A percentile compares a stretch with the other conserved stretches of the same genome.
Evolutionary conservation across 2,113 vertebrate genomes (phyloP).

Genomic region (Myiagra hebetior): DNA sequence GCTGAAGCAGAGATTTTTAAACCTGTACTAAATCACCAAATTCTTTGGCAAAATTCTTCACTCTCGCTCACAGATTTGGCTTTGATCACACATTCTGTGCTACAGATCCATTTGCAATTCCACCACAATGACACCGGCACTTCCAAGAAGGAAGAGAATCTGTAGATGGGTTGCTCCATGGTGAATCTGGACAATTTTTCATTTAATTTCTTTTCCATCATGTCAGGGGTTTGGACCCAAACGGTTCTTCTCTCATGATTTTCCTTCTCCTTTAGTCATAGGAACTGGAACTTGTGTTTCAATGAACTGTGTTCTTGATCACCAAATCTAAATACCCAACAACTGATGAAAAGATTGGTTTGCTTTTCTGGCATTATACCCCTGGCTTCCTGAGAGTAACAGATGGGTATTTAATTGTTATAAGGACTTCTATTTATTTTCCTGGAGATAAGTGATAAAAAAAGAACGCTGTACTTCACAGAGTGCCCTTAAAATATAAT

Average conservation of each 20-base stretch:
- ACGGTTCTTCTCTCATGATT: not conserved
- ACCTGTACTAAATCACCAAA: not conserved
- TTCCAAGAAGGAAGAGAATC: not conserved
- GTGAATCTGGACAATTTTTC: not conserved
- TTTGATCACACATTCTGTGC: not conserved
- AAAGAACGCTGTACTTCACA: not conserved
- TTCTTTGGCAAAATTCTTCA: not conserved
- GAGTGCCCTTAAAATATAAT: not conserved
- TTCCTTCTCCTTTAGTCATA: not conserved
- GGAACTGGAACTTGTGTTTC: not conserved
- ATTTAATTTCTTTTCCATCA: not conserved
- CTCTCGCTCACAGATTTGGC: not conserved
- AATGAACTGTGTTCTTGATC: not conserved
- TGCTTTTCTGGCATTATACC: not conserved
- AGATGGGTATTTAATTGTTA: not conserved
- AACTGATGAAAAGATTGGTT: not conserved
- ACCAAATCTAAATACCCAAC: not conserved
- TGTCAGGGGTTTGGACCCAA: not conserved
- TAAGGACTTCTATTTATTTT: not conserved
- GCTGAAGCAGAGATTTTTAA: not conserved
- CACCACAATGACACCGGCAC: not conserved
- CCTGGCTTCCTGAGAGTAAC: not conserved
- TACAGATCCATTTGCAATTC: not conserved
- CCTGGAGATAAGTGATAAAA: not conserved
- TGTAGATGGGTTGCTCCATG: not conserved